Conservation (phyloP, 1,140 invertebrate species). For the Drosophila asahinai region DNA sequence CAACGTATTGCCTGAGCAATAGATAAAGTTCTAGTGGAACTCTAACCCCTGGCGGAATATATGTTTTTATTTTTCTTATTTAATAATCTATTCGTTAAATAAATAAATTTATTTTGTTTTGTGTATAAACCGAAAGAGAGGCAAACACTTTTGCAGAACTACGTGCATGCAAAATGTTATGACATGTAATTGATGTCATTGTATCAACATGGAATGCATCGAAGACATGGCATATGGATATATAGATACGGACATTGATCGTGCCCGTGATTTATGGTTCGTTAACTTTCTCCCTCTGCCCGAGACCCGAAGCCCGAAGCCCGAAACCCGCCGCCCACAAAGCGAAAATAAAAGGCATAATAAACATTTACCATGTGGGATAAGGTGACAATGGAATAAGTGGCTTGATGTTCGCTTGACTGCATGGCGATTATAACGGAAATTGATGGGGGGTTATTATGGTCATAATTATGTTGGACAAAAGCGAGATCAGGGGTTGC, state of each 20-base stretch:
- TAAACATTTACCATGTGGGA: constrained; percentile 41
- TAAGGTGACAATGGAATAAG: constrained; percentile 66
- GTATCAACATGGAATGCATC: constrained; percentile 48
- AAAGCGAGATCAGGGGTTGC: constrained; percentile 13
- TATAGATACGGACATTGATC: constrained; percentile 62
- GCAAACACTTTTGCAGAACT: constrained; percentile 29
- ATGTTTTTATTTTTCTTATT: too few species aligned
- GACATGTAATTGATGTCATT: constrained; percentile 71
- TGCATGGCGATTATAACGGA: constrained; percentile 57
- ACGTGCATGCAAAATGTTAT: constrained; percentile 68
- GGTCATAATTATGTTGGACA: constrained; percentile 54
- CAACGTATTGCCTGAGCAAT: too few species aligned
- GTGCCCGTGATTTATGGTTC: constrained; percentile 67
- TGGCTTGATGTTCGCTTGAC: constrained; percentile 40
- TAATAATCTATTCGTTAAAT: too few species aligned
- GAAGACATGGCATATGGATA: constrained; percentile 55
- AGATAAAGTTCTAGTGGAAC: too few species aligned
- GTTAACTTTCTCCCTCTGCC: constrained; percentile 35
- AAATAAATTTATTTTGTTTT: neutral
- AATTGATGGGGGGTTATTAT: constrained; percentile 62
- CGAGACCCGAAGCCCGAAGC: neutral
- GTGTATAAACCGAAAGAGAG: neutral
- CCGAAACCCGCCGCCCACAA: constrained; percentile 2
- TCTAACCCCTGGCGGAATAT: too few species aligned
- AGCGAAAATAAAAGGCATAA: constrained; percentile 29